These are phyloP conservation scores for Ptychochromis oligacanthus DNA, from an alignment of 2,113 vertebrate genomes.

Conservation along the genomic window DNA sequence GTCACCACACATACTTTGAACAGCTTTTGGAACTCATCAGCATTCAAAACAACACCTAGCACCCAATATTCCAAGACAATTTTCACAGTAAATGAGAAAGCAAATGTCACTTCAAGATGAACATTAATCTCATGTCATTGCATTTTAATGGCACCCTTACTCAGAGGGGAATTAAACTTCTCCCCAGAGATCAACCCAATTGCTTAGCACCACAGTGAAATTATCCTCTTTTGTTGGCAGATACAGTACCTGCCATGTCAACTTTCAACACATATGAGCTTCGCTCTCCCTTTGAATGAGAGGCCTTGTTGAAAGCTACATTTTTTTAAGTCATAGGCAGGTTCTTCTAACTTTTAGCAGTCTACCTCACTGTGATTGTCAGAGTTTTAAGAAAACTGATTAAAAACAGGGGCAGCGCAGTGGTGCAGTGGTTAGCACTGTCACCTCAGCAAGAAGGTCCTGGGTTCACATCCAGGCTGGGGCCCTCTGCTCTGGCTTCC, in stretches of 20 bases:
- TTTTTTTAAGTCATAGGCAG: neutral
- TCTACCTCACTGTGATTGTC: neutral
- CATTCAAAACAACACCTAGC: constrained; percentile 59
- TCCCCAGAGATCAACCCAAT: constrained; percentile 39
- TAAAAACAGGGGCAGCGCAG: neutral
- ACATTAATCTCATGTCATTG: constrained; percentile 67
- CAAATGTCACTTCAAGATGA: constrained; percentile 69
- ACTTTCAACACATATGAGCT: neutral
- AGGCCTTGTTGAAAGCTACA: neutral
- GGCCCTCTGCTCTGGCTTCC: too few relatives aligned
- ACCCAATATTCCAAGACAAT: constrained; percentile 50
- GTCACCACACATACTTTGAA: constrained; percentile 16
- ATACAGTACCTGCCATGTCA: neutral
- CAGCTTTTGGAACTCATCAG: constrained; percentile 47
- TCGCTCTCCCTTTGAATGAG: neutral
- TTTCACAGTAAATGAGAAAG: constrained; percentile 63
- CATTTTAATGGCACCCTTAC: constrained; percentile 59
- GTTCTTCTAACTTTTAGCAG: neutral
- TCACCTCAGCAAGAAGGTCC: too few relatives aligned
- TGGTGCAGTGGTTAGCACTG: too few relatives aligned
- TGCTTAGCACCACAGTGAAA: constrained; percentile 22
- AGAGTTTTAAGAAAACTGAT: neutral
- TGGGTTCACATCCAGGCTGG: too few relatives aligned
- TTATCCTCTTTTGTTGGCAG: neutral
- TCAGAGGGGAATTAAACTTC: constrained; percentile 52